phyloP scores from a whole-genome alignment of 2,888 invertebrate species.

The Rosalia funebris region DNA sequence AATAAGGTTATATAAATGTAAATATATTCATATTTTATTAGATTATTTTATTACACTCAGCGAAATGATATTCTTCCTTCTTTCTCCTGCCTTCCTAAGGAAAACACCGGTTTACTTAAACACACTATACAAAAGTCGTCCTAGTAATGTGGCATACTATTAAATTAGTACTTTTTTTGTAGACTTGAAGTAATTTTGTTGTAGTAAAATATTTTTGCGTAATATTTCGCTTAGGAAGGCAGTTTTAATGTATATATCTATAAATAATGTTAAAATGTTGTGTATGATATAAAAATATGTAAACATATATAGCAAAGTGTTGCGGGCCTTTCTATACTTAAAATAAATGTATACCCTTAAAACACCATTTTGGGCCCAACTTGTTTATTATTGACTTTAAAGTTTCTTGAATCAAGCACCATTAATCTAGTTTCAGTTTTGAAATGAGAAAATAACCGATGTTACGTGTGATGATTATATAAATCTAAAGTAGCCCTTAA shows the following conservation, averaged over 20 bases:
- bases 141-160: too few relatives aligned
- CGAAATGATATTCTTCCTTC: slow-evolving; percentile 36
- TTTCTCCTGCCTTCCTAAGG: slow-evolving; percentile 24
- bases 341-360: slow-evolving; percentile 43
- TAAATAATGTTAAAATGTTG: slow-evolving; percentile 62
- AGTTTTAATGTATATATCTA: slow-evolving; percentile 58
- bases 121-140: too few relatives aligned
- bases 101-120: slow-evolving; percentile 32
- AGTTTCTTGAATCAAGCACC: slow-evolving; percentile 24
- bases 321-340: slow-evolving; percentile 47
- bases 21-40: slow-evolving; percentile 34
- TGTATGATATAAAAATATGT: slow-evolving; percentile 55
- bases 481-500: slow-evolving; percentile 29
- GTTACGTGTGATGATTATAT: slow-evolving; percentile 17
- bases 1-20: slow-evolving; percentile 30
- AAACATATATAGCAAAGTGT: slow-evolving; percentile 43
- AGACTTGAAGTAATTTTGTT: too few relatives aligned
- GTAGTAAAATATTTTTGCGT: too few relatives aligned
- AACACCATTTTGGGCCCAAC: slow-evolving; percentile 53
- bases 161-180: too few relatives aligned
- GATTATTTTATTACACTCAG: slow-evolving; percentile 36
- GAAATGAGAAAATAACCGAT: slow-evolving; percentile 2
- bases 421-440: slow-evolving; percentile 6
- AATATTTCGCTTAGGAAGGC: slow-evolving; percentile 15
- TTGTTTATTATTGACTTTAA: slow-evolving; percentile 39